A percentile compares a stretch with the other conserved stretches of the same genome.
These are phyloP conservation scores for Patiria miniata DNA, from an alignment of 35 echinoderm and acorn worm genomes.

Conservation along the genomic window DNA sequence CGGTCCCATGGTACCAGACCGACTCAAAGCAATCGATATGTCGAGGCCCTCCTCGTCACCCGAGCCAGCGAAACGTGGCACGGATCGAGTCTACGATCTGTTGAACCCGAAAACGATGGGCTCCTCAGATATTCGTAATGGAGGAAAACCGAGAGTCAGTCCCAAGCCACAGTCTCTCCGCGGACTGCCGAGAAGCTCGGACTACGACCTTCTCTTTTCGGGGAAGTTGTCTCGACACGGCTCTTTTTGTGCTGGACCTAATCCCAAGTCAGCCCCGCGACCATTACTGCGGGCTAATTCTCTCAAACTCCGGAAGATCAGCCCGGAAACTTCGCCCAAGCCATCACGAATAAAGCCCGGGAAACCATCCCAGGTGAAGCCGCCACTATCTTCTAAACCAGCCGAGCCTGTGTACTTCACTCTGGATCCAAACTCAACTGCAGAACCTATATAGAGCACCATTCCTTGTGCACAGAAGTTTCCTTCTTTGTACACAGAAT, in stretches of 20 bases:
- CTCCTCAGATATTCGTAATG: too few relatives aligned
- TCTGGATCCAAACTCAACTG: neutral
- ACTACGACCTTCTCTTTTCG: neutral
- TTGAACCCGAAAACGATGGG: neutral
- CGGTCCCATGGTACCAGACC: neutral
- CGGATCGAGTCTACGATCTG: constrained; percentile 6
- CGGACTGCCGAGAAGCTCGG: neutral
- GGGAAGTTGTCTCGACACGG: neutral
- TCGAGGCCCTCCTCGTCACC: neutral
- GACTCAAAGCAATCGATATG: neutral
- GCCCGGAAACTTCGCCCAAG: neutral
- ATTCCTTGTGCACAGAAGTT: too few relatives aligned
- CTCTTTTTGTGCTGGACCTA: neutral
- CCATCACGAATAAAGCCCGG: neutral
- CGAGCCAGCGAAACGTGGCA: neutral
- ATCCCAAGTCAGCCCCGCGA: neutral
- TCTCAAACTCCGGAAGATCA: neutral
- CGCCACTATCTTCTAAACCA: neutral
- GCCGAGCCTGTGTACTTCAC: neutral
- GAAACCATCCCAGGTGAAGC: neutral
- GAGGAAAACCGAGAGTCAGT: neutral
- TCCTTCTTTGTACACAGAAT: too few relatives aligned
- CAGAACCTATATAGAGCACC: neutral
- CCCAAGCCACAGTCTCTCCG: neutral
- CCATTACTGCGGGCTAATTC: neutral